Evolutionary conservation across 2,113 vertebrate genomes (phyloP).

Genomic region (Rousettus leschenaultii): DNA sequence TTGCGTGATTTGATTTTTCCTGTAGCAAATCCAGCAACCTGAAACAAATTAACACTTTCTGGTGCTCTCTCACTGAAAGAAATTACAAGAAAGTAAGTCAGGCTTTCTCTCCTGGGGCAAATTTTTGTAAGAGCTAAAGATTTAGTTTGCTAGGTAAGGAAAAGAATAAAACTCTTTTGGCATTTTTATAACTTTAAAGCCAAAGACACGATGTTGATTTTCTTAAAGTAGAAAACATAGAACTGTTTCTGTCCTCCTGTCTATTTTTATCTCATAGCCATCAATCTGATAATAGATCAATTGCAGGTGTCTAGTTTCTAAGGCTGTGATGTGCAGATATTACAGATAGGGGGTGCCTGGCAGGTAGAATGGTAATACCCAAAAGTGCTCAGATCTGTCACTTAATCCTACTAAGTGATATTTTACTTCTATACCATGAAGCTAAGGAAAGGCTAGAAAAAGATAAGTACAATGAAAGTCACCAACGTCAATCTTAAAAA

Average conservation of each 20-base stretch:
- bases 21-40: slow-evolving; percentile 68
- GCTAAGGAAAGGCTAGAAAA: background rate
- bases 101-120: slow-evolving; percentile 42
- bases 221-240: slow-evolving; percentile 45
- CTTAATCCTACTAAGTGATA: background rate
- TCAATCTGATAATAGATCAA: background rate
- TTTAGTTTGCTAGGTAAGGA: slow-evolving; percentile 59
- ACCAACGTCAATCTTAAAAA: background rate
- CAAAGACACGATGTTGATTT: slow-evolving; percentile 24
- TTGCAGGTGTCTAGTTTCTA: background rate
- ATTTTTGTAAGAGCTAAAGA: slow-evolving; percentile 27
- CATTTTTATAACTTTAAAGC: slow-evolving; percentile 47
- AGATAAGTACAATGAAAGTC: background rate
- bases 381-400: background rate
- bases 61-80: slow-evolving; percentile 49
- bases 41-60: slow-evolving; percentile 69
- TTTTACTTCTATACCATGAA: background rate
- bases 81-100: slow-evolving; percentile 50
- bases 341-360: background rate
- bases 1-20: slow-evolving; percentile 67
- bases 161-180: slow-evolving; percentile 35
- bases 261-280: background rate
- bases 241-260: background rate
- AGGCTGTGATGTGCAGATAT: background rate
- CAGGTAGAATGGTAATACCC: background rate